Percentiles rank a stretch among this genome's conserved stretches.
Conservation (phyloP, 2,888 invertebrate genomes). For the Agriopis leucophaearia region DNA sequence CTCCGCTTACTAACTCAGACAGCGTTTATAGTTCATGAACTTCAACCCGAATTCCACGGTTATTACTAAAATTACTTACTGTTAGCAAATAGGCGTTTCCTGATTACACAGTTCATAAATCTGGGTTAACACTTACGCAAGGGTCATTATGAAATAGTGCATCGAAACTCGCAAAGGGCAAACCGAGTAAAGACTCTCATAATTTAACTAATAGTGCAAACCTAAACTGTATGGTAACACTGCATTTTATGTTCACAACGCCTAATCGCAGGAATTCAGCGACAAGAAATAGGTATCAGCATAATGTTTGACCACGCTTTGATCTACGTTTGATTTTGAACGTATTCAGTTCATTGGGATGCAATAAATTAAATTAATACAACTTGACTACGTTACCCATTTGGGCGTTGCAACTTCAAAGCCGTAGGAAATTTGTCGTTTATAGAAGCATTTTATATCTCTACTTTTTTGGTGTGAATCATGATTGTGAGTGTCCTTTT, state of each 20-base stretch:
- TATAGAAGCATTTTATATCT: slow-evolving; percentile 42
- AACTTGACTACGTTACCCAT: slow-evolving; percentile 51
- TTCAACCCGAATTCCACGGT: slow-evolving; percentile 49
- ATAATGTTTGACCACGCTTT: slow-evolving; percentile 50
- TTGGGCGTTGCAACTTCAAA: slow-evolving; percentile 54
- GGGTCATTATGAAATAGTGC: slow-evolving; percentile 35
- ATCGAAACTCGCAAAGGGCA: slow-evolving; percentile 30
- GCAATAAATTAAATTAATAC: slow-evolving; percentile 44
- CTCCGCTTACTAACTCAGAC: slow-evolving; percentile 20
- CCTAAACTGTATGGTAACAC: slow-evolving; percentile 46
- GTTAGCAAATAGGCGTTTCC: slow-evolving; percentile 45
- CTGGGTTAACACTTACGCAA: slow-evolving; percentile 41
- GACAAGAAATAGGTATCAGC: slow-evolving; percentile 53
- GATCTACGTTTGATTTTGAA: slow-evolving; percentile 45
- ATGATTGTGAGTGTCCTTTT: slow-evolving; percentile 39
- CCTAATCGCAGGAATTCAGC: slow-evolving; percentile 56
- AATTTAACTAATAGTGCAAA: slow-evolving; percentile 18
- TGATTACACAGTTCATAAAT: slow-evolving; percentile 45
- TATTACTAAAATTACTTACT: slow-evolving; percentile 42
- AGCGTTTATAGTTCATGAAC: slow-evolving; percentile 41
- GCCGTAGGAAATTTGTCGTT: slow-evolving; percentile 57
- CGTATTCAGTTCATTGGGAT: slow-evolving; percentile 49
- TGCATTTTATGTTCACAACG: slow-evolving; percentile 51
- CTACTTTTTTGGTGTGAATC: slow-evolving; percentile 24
- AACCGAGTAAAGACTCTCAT: slow-evolving; percentile 14